Base-by-base conservation (phyloP, 1,140 invertebrate genomes). In the Steinernema khuongi region DNA sequence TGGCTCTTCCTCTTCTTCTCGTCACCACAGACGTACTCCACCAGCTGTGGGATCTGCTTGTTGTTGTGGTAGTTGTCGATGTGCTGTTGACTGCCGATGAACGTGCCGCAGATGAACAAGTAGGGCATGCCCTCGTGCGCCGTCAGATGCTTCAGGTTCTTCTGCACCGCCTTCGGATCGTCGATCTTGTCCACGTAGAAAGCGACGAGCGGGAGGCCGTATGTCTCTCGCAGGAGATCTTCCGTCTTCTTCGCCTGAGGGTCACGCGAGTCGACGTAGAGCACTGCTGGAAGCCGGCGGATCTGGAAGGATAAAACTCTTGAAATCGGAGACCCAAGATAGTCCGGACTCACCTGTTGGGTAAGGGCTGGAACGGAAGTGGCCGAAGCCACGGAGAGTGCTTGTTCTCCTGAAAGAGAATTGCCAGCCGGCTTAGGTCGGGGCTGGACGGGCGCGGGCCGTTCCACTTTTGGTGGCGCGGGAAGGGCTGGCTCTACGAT, bases 161-260 rank as follows among this genome's bases (percentile, higher is more conserved):
- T 71, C 67, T 83, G 72, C 18, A 85, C 82, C 11, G 71, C 36
- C 32, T 74, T 74, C 19, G 81, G 76, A 18, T 80, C 74, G 32
- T 81, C 80, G 44, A 85, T 85, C 76, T 84, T 84, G 68, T 84
- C 83, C 2, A 85, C 80, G 73, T 84, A 84, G 70, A 84, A 85
- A n/a, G 83, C 72, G 31, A 84, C 83, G 0, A 84, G 73, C 22
- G 83, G 83, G 14, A 84, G 78, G 26, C 83, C 83, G 68, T 85
- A 84, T 1, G 74, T 83, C 28, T 85, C 83, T 68, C 83, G 77
- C 1, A 84, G 33, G 0, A 85, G 26, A 26, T 60, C 72, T 73
- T 84, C 83, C 1, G 75, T 73, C 67, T 72, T 60, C 32, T 77
- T 76, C 4, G 82, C 67, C 28, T 80, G 74, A 2, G 73, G 41